A percentile compares a stretch with the other conserved stretches of the same genome.
These are phyloP conservation scores for Otus sunia DNA, from an alignment of 2,113 vertebrate species.

Conservation along the genomic window DNA sequence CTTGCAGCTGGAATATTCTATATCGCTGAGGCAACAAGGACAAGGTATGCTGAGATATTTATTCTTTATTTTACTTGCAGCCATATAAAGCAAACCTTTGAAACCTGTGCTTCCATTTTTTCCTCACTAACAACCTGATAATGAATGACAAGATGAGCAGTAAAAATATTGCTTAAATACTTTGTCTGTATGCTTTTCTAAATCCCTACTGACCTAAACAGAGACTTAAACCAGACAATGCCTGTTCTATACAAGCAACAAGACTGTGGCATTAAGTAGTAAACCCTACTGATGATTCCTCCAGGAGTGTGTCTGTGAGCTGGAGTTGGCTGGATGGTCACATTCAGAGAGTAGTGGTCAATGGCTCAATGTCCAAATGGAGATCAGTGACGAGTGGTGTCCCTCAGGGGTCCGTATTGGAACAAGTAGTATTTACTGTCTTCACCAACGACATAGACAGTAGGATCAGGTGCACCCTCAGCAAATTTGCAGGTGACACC, in stretches of 20 bases:
- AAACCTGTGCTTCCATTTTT: background rate
- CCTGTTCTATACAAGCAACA: background rate
- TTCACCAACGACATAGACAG: background rate
- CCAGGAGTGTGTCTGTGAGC: background rate
- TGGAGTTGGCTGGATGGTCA: background rate
- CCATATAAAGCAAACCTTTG: background rate
- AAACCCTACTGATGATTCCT: background rate
- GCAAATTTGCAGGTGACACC: background rate
- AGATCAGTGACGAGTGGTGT: background rate
- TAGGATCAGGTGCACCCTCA: background rate
- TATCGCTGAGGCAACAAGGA: conserved; percentile 55
- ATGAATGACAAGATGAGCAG: background rate
- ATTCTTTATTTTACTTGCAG: background rate
- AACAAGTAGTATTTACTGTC: background rate
- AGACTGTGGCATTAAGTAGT: background rate
- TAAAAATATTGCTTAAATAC: background rate
- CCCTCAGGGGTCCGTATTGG: background rate
- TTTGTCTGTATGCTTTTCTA: background rate
- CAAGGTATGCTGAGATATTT: conserved; percentile 65
- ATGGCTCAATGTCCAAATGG: background rate
- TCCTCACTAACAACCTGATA: background rate
- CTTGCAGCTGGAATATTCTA: conserved; percentile 70
- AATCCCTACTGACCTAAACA: background rate
- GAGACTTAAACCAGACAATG: background rate
- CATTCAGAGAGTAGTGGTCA: background rate